Evolutionary conservation across 2,888 invertebrate species (phyloP).

Genomic region (Sarcophaga rosellei): DNA sequence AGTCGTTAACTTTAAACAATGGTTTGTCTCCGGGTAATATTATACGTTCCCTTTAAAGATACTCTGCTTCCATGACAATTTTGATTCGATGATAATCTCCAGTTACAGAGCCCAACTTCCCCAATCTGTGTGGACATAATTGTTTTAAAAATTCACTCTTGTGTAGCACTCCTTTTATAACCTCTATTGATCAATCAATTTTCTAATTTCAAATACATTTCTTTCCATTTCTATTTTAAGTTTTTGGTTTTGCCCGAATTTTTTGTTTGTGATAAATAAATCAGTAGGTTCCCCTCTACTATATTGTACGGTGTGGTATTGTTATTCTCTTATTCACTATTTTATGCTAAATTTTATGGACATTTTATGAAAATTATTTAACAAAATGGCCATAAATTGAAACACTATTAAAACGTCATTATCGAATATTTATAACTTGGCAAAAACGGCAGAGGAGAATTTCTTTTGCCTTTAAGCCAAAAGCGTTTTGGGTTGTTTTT

Average conservation of each 20-base stretch:
- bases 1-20: too few species aligned
- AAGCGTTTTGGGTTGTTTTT: not conserved
- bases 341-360: conserved; percentile 3
- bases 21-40: too few species aligned
- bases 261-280: conserved; percentile 3
- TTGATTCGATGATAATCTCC: too few species aligned
- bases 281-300: not conserved
- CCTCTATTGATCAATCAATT: not conserved
- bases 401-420: conserved; percentile 71
- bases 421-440: conserved; percentile 58
- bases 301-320: not conserved
- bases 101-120: too few species aligned
- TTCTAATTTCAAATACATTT: conserved; percentile 5
- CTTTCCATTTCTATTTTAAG: not conserved
- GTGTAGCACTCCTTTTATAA: not conserved
- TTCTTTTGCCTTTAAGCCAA: not conserved
- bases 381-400: conserved; percentile 59
- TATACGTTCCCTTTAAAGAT: too few species aligned
- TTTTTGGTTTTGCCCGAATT: not conserved
- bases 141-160: not conserved
- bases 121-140: not conserved
- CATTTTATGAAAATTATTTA: conserved; percentile 33
- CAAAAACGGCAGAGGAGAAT: not conserved
- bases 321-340: not conserved
- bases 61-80: too few species aligned